Base-by-base conservation (phyloP, 2,113 vertebrate genomes). In the Indri indri region DNA sequence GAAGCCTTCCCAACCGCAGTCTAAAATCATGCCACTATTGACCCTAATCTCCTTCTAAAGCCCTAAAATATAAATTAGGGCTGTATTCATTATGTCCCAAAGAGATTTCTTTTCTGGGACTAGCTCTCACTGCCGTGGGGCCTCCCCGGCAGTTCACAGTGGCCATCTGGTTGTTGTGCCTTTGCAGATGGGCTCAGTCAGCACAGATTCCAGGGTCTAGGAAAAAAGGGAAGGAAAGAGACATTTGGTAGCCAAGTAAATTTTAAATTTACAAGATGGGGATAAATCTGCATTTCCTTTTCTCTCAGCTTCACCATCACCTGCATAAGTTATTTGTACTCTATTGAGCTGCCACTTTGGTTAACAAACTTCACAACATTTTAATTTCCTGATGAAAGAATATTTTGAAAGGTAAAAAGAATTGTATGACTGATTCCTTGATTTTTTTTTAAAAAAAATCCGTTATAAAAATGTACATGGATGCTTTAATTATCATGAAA, bases 61-160 rank as follows among this genome's bases (percentile, higher is more conserved):
- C 52, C 96, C 93, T 98, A 98, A 98, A 98, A 98, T 98, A 98
- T 97, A 98, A 98, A 98, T 98, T 98, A 98, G 92, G 87, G 52
- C 93, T 98, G 94, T 97, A 95, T 93, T 97, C 76, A 0, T 90
- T 98, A 95, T 96, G 96, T 97, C 88, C 88, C 95, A 98, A 97
- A 92, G 66, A 97, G 97, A 71, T 97, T 98, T 98, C 97, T 97
- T 93, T 96, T 97, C 91, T 96, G 96, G 97, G 74, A 76, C 97
- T 81, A 34, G 86, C 81, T 97, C 86, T 97, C 61, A 83, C 54
- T 93, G 96, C 97, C 14, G 1, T 14, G 0, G 95, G 88, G 90
- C 92, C 96, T 94, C 77, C 86, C 91, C 71, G 40, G 91, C 74
- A 96, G 81, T 94, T 98, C 96, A 94, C 54, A 98, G 88, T 93